Evolutionary conservation across 1,140 invertebrate species (phyloP).

Genomic region (Copidosoma floridanum): DNA sequence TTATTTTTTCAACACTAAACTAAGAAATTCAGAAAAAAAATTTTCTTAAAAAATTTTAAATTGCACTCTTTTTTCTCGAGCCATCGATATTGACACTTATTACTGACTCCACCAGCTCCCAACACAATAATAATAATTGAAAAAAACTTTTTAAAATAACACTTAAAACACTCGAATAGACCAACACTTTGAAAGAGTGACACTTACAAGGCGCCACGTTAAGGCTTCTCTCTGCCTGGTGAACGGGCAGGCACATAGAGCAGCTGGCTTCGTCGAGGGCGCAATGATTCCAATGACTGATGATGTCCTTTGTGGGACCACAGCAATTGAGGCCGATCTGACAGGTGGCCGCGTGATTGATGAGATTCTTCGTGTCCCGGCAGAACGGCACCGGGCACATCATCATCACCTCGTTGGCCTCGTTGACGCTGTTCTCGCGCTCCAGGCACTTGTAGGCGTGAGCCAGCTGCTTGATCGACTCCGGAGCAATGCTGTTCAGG

Average conservation of each 20-base stretch:
- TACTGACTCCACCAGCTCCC: no score
- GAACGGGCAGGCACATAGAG: slow-evolving; percentile 15
- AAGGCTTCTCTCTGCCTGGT: slow-evolving; percentile 18
- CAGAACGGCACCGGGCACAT: slow-evolving; percentile 19
- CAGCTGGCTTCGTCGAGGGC: slow-evolving; percentile 13
- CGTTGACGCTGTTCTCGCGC: slow-evolving; percentile 19
- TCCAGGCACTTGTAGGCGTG: slow-evolving; percentile 24
- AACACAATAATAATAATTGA: neutral
- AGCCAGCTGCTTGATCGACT: slow-evolving; percentile 22
- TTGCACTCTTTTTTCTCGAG: no score
- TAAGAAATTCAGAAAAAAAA: neutral
- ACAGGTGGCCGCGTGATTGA: slow-evolving; percentile 20
- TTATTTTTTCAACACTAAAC: no score
- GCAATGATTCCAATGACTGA: slow-evolving; percentile 22
- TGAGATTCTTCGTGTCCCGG: slow-evolving; percentile 18
- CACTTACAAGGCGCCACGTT: slow-evolving; percentile 6
- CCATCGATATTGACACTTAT: no score
- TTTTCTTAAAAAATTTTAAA: neutral
- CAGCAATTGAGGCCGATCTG: slow-evolving; percentile 10
- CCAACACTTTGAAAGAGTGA: neutral
- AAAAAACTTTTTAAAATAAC: no score
- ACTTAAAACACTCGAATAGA: neutral
- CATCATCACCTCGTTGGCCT: slow-evolving; percentile 24
- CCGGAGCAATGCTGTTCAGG: no score
- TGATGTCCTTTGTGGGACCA: slow-evolving; percentile 18